These are phyloP conservation scores for Ariolimax columbianus DNA, from an alignment of 2,888 invertebrate species.

Conservation along the genomic window DNA sequence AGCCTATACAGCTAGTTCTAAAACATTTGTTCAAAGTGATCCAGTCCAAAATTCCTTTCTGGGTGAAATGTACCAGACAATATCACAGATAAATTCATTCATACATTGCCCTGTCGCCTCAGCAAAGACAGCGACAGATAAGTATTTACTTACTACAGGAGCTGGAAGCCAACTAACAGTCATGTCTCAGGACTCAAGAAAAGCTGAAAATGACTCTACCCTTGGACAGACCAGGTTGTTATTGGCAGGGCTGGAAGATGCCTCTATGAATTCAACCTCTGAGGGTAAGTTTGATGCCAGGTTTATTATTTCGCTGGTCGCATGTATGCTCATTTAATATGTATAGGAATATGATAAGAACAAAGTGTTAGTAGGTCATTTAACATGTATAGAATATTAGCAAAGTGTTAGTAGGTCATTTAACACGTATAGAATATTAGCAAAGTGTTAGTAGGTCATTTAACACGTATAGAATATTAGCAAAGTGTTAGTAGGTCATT, in stretches of 20 bases:
- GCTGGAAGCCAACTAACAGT: neutral
- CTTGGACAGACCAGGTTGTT: neutral
- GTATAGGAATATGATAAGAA: too few species aligned
- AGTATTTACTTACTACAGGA: neutral
- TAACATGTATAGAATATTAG: too few species aligned
- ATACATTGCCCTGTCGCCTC: neutral
- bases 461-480: too few species aligned
- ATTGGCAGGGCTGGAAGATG: neutral
- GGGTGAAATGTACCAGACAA: neutral
- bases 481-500: too few species aligned
- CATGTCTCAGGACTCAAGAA: neutral
- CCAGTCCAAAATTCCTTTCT: neutral
- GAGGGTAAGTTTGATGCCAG: slow-evolving; percentile 5
- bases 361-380: too few species aligned
- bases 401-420: too few species aligned
- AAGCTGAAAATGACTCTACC: neutral
- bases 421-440: too few species aligned
- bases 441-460: too few species aligned
- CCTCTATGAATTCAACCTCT: neutral
- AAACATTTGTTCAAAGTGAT: neutral
- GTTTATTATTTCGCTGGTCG: too few species aligned
- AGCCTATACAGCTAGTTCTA: too few species aligned
- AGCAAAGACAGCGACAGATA: neutral
- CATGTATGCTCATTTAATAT: too few species aligned
- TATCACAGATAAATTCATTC: neutral